Conservation (phyloP, 2,113 vertebrate species). For the Nothobranchius kuhntae region DNA sequence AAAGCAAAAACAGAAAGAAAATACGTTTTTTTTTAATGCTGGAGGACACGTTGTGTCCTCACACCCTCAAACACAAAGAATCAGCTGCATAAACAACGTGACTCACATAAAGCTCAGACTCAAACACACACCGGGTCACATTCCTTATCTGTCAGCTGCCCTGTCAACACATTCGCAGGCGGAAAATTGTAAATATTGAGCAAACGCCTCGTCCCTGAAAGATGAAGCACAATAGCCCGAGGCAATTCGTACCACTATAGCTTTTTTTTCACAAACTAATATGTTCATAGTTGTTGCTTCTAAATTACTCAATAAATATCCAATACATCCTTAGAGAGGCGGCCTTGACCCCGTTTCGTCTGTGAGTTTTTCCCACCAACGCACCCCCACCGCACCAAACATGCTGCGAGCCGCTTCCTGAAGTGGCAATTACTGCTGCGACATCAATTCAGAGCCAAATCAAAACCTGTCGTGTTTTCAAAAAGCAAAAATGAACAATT, state of each 20-base stretch:
- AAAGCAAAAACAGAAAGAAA: conserved; percentile 47
- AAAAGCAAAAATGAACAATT: conserved; percentile 62
- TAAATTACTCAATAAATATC: conserved; percentile 76
- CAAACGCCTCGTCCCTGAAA: conserved; percentile 56
- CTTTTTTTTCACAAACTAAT: conserved; percentile 72
- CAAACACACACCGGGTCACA: neutral
- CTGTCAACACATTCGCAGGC: conserved; percentile 24
- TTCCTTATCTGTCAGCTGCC: conserved; percentile 18
- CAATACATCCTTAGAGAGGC: conserved; percentile 65
- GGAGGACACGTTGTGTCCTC: neutral
- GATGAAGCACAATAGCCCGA: conserved; percentile 45
- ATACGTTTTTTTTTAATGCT: neutral
- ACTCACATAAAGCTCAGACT: neutral
- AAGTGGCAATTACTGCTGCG: conserved; percentile 76
- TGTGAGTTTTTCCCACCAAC: conserved; percentile 41
- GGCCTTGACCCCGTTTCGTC: conserved; percentile 68
- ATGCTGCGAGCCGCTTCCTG: conserved; percentile 59
- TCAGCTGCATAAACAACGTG: conserved; percentile 1
- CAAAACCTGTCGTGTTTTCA: conserved; percentile 36
- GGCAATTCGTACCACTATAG: conserved; percentile 59
- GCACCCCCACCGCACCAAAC: conserved; percentile 46
- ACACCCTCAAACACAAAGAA: neutral
- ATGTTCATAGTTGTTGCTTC: conserved; percentile 63
- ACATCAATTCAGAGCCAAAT: conserved; percentile 59
- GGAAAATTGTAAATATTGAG: conserved; percentile 61